Base-by-base conservation (phyloP, 2,888 invertebrate species). In the Geophilus truncorum region DNA sequence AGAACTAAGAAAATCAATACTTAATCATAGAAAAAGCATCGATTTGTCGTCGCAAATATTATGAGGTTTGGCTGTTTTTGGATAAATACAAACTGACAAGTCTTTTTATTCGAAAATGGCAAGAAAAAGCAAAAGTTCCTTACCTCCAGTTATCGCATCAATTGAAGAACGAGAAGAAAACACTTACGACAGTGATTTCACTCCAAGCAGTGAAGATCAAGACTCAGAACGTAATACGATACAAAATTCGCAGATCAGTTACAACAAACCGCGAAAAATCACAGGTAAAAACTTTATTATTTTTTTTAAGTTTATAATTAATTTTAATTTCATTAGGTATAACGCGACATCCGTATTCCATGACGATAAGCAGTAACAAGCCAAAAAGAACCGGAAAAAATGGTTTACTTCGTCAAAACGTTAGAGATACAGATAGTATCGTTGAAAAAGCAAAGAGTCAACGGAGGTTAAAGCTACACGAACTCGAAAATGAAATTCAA, bases 401-500 rank as follows among this genome's bases (percentile, higher is more conserved):
- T 7, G 51, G 51, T 51, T n/a, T 51, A 18, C n/a, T 51, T 18
- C 51, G 51, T 51, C 51, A 51, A n/a, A 51, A 51, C 18, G 51
- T 51, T 18, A 51, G 18, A 51, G 51, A 51, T 51, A n/a, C 51
- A n/a, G 51, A 51, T 5, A 51, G 51, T 51, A 51, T 51, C 2
- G 18, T 51, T 51, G 51, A 51, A 51, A 51, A 51, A 51, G 51
- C 51, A n/a, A 51, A 51, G 18, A 51, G 70, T 70, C 25, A 70
- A 28, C 25, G 76, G 21, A 15, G 36, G 34, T 40, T 80, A 9
- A 80, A 80, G n/a, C 1, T 80, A 15, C 70, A 75, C 76, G 80
- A 80, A 18, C 76, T 80, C 15, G 76, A 80, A 34, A 80, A 80
- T 36, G 80, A 80, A 15, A 80, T 80, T 9, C 45, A 80, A 40